Evolutionary conservation across 2,797 vertebrate genomes (phyloP).

Genomic region (Moxostoma hubbsi): DNA sequence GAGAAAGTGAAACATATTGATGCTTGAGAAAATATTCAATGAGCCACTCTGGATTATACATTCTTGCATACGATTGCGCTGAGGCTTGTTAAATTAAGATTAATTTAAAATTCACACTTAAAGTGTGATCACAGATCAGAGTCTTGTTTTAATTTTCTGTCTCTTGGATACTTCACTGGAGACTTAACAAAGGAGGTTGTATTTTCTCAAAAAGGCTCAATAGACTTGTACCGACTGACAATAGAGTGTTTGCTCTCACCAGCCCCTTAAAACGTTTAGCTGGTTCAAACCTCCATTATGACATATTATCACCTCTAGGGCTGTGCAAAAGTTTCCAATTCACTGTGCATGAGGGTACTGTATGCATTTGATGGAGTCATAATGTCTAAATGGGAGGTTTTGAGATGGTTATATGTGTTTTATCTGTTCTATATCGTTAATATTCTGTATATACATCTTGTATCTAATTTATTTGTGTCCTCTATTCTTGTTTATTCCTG

Average conservation of each 20-base stretch:
- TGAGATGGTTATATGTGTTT: background rate
- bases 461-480: background rate
- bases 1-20: constrained; percentile 41
- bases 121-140: constrained; percentile 49
- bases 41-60: constrained; percentile 32
- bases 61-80: constrained; percentile 41
- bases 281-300: constrained; percentile 12
- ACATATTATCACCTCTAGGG: background rate
- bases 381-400: background rate
- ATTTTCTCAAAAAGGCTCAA: constrained; percentile 14
- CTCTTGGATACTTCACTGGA: constrained; percentile 44
- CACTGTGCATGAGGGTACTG: background rate
- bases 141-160: constrained; percentile 45
- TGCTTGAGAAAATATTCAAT: constrained; percentile 45
- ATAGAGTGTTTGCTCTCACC: constrained; percentile 55
- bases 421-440: background rate
- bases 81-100: constrained; percentile 46
- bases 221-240: constrained; percentile 24
- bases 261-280: constrained; percentile 10
- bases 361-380: constrained; percentile 19
- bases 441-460: constrained; percentile 23
- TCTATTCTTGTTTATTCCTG: constrained; percentile 16
- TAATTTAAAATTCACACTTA: constrained; percentile 52
- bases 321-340: constrained; percentile 27
- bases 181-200: constrained; percentile 29